phyloP scores from a whole-genome alignment of 1,140 invertebrate genomes.

The Drosophila eugracilis region DNA sequence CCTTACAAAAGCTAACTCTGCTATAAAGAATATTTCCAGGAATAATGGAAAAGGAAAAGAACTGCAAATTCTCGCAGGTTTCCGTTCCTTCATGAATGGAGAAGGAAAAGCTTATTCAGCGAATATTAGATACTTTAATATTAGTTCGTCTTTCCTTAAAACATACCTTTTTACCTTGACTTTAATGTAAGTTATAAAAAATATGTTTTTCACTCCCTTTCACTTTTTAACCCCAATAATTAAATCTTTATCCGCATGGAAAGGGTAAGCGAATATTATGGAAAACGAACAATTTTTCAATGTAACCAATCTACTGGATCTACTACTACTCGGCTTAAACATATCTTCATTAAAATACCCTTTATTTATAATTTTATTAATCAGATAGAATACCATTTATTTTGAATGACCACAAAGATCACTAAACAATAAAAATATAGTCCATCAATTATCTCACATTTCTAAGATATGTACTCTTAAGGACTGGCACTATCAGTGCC shows the following conservation, averaged over 20 bases:
- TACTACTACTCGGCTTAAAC: no score
- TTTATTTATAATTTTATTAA: background rate
- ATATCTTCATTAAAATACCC: background rate
- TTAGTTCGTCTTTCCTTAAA: no score
- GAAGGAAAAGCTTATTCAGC: background rate
- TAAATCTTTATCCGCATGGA: slow-evolving; percentile 1
- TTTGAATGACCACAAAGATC: no score
- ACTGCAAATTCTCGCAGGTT: slow-evolving; percentile 51
- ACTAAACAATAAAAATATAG: no score
- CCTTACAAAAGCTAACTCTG: slow-evolving; percentile 28
- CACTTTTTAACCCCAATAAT: slow-evolving; percentile 9
- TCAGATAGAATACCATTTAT: no score
- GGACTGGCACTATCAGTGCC: no score
- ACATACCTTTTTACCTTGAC: no score
- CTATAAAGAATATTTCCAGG: slow-evolving; percentile 7
- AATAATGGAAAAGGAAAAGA: slow-evolving; percentile 33
- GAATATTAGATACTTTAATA: slow-evolving; percentile 19
- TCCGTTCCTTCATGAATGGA: slow-evolving; percentile 45
- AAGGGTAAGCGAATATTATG: background rate
- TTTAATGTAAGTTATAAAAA: background rate
- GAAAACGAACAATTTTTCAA: slow-evolving; percentile 2
- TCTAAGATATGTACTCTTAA: no score
- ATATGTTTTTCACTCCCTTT: background rate
- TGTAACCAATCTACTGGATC: background rate
- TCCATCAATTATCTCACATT: no score